Conservation (phyloP, 37 sponge, comb jelly and placozoan genomes). For the Geodia barretti region DNA sequence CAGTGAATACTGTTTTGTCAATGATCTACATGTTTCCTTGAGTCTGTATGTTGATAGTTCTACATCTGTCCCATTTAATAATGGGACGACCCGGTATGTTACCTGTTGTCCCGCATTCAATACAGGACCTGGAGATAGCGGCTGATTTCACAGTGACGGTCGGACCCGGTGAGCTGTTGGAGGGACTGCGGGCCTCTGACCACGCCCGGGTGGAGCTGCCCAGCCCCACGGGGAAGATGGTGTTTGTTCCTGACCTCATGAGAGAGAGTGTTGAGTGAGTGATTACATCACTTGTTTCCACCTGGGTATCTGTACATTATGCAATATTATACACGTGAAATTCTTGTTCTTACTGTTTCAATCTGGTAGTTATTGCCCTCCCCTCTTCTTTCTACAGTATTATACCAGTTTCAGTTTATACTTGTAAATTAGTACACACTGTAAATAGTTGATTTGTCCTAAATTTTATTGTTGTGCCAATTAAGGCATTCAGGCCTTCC, state of each 20-base stretch:
- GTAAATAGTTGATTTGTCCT: no score
- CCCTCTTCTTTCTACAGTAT: conserved; percentile 4
- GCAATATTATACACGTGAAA: background rate
- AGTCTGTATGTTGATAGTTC: background rate
- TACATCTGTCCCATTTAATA: background rate
- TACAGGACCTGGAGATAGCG: conserved; percentile 86
- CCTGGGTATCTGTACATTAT: background rate
- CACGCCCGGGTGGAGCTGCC: conserved; percentile 54
- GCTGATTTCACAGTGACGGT: conserved; percentile 55
- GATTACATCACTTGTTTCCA: background rate
- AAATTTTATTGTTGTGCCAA: no score
- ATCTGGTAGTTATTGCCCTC: background rate
- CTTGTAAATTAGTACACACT: no score
- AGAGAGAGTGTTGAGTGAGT: conserved; percentile 50
- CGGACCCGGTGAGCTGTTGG: conserved; percentile 29
- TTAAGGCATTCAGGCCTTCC: no score
- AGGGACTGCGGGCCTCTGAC: conserved; percentile 51
- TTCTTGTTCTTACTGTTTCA: background rate
- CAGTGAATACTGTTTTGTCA: background rate
- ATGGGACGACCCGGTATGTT: background rate
- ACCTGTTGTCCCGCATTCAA: no score
- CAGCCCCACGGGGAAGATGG: conserved; percentile 43
- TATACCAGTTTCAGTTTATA: no score
- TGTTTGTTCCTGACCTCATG: conserved; percentile 63
- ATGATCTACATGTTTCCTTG: background rate